Percentiles rank a stretch among this genome's conserved stretches.
Evolutionary conservation across 2,797 vertebrate genomes (phyloP).

Genomic region (Aselliscus stoliczkanus): DNA sequence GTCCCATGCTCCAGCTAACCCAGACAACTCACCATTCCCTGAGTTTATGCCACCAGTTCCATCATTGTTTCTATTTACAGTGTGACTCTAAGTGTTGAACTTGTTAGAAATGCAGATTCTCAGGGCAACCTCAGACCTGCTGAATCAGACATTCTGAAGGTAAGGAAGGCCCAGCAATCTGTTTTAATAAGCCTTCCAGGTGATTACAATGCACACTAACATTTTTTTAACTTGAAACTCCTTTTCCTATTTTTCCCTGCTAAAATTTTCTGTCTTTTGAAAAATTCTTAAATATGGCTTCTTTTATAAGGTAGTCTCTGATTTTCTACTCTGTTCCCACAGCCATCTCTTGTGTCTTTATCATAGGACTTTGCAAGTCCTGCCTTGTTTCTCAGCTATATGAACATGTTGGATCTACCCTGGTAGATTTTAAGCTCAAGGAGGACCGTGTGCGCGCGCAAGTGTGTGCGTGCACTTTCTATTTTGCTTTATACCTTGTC

Average conservation of each 20-base stretch:
- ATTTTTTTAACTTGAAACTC: not conserved
- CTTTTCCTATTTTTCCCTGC: not conserved
- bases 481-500: not conserved
- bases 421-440: not conserved
- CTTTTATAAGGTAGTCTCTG: not conserved
- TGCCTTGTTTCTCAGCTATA: not conserved
- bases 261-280: not conserved
- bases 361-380: not conserved
- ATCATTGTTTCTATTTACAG: not conserved
- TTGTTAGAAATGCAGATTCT: not conserved
- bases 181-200: not conserved
- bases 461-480: too few species aligned
- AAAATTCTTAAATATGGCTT: not conserved
- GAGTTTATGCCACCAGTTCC: not conserved
- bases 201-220: not conserved
- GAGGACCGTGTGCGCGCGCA: too few species aligned
- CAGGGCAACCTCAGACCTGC: not conserved
- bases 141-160: not conserved
- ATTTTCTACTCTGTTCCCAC: too few species aligned
- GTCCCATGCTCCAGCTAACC: not conserved
- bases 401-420: not conserved
- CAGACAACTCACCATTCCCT: fast-evolving
- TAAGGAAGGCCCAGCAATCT: not conserved
- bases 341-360: not conserved
- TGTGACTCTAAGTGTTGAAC: not conserved